Evolutionary conservation across 2,888 invertebrate species (phyloP), one percentile per base, ranked within the genome.

Genomic region (Drosophila atripex): DNA sequence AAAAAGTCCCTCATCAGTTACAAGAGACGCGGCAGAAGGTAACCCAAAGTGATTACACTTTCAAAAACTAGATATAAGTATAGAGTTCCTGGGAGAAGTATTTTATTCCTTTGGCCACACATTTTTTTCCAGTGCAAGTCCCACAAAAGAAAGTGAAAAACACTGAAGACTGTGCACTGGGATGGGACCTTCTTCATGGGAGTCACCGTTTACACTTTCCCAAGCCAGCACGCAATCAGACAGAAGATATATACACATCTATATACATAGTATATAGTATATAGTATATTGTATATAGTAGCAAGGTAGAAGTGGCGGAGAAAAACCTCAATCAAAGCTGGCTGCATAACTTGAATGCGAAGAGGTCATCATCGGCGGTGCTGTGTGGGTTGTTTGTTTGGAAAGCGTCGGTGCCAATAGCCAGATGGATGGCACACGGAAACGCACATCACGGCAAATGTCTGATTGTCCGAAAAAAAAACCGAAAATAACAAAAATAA

Each of bases 251-350:
- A 43, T 16, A 35, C n/a, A 35, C 7, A 35, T 35, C 11, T 32
- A 32, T 32, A 32, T 32, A 28, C 4, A 25, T n/a, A 21, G 21
- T 23, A 3, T 23, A 4, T 23, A 4, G 4, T 23, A 23, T 23
- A 23, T 0, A 23, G 21, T 23, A 23, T 23, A 23, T 23, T 1
- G n/a, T 35, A 35, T 38, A 38, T 12, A 7, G 57, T 12, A 7
- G 57, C 30, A n/a, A 51, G 54, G 16, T 16, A 28, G 47, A 52
- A 41, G 41, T 38, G 46, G 41, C 35, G 46, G 54, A 68, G 80
- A 78, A 84, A 87, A 85, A 85, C 80, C 85, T 78, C 78, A 80
- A 80, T 86, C 87, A 86, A 86, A 77, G 64, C 84, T 80, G 59
- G 72, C 56, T 68, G 82, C 82, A 87, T 83, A 83, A 78, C 86